Evolutionary conservation across 2,797 vertebrate genomes (phyloP), one percentile per base, ranked within the genome.

Genomic region (Ctenopoma multispine): DNA sequence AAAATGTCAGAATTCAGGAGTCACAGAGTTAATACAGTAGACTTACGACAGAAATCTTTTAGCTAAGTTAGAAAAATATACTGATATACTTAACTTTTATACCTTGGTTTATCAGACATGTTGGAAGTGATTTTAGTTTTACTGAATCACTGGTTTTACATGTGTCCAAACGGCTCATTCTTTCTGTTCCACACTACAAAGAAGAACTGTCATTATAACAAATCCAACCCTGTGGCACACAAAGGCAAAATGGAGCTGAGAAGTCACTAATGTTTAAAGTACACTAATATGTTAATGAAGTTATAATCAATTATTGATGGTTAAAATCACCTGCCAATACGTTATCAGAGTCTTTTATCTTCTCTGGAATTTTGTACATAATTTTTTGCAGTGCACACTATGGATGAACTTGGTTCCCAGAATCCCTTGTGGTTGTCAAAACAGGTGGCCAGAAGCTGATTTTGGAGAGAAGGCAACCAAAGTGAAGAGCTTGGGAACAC

Each of bases 391-490:
- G 72, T 65, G 75, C 65, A 38, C 15, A n/a, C 60, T 15, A 63
- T 80, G 61, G 73, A 56, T 59, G 61, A 17, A 69, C 3, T 82
- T 17, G 7, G 51, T 73, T 87, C 78, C 72, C 78, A 84, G 50
- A 43, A 18, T 77, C 3, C 38, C 58, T 79, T 63, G 14, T 48
- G 63, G 61, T 77, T 73, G 77, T 77, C 71, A 66, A 49, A 91
- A 92, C 92, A 93, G 92, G 92, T 92, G 92, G 89, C 60, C 18
- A 27, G 47, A 81, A 68, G 87, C 72, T 77, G 84, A 87, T 83
- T 83, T 85, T 90, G 84, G 89, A 92, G n/a, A 47, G 65, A 79
- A 65, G 81, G 85, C 90, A 88, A 77, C 46, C 51, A 75, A 75
- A 81, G 78, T 23, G 36, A 47, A 60, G 58, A 43, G 77, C 77